phyloP scores from a whole-genome alignment of 2,888 invertebrate genomes.

The Coelinius sp. region DNA sequence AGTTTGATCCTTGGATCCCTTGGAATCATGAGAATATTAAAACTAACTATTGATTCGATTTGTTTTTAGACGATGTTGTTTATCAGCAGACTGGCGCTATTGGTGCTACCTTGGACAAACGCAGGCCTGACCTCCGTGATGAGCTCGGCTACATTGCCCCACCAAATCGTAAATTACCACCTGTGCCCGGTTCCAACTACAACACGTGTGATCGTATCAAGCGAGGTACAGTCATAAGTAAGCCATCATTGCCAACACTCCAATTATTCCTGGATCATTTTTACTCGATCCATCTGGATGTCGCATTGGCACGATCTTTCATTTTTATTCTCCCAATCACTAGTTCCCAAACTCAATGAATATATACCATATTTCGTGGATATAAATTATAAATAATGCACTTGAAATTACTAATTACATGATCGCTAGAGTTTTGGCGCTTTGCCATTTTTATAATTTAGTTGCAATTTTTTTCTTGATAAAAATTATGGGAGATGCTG shows the following conservation, averaged over 20 bases:
- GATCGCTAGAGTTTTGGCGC: constrained; percentile 45
- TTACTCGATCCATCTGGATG: constrained; percentile 55
- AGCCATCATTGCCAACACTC: constrained; percentile 73
- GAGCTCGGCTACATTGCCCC: constrained; percentile 95
- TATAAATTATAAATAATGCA: not conserved
- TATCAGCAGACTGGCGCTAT: constrained; percentile 88
- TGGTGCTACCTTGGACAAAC: constrained; percentile 84
- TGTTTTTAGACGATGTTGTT: constrained; percentile 84
- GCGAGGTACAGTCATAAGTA: constrained; percentile 93
- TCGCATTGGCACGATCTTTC: constrained; percentile 66
- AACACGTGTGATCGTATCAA: constrained; percentile 95
- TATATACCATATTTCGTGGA: not conserved
- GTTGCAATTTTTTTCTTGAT: constrained; percentile 50
- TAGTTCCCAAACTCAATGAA: constrained; percentile 7
- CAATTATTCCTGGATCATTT: constrained; percentile 57
- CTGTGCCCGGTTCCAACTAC: constrained; percentile 93
- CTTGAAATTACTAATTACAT: not conserved
- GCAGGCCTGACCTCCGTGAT: constrained; percentile 86
- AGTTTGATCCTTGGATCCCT: not conserved
- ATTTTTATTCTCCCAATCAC: constrained; percentile 41
- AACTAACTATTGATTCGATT: not conserved
- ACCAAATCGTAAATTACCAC: constrained; percentile 91
- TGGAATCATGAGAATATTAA: not conserved
- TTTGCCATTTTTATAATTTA: constrained; percentile 44
- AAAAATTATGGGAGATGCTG: constrained; percentile 36